Base-by-base conservation (phyloP, 53 echinoderm and acorn worm species). In the Actinopyga echinites region DNA sequence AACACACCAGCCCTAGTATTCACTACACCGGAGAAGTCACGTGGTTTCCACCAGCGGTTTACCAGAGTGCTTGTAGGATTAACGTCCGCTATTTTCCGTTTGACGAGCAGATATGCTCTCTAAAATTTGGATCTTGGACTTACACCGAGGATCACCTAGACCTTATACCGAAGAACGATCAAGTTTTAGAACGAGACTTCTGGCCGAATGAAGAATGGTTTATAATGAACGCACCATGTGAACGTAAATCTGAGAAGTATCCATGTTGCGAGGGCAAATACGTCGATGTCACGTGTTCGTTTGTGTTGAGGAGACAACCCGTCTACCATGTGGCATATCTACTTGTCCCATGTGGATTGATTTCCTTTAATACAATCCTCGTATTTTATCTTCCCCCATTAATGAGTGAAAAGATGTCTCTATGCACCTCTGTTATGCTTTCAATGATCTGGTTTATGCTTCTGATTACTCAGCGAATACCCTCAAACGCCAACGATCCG, bases 61-160 rank as follows among this genome's bases (percentile, higher is more conserved):
- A 97, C 89, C 90, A 97, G 83, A 97, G 94, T 65, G 86, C 97
- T 8, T 97, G 97, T 23, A 90, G 88, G 78, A 92, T 97, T 37
- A 94, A 97, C 67, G 97, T 94, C 45, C 85, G 83, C 30, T 97
- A 92, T 86, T 97, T 94, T 33, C 97, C 97, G 33, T 97, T 97
- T 61, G 97, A 97, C 82, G 97, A 97, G 63, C 97, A 97, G 79
- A 85, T 64, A 23, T 97, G 97, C 82, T 78, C 74, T 66, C 82
- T 97, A 69, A 97, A 97, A 74, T 97, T 97, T 34, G 97, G 97
- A n/a, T 94, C 93, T 4, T 97, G 97, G 97, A 83, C 92, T 34
- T 93, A 97, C 87, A 92, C 92, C 65, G 80, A 74, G 15, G 83
- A 79, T 22, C 83, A 86, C 58, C 82, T 97, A 19, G 94, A 97